Conservation (phyloP, 2,113 vertebrate species). For the Sciurus niger region DNA sequence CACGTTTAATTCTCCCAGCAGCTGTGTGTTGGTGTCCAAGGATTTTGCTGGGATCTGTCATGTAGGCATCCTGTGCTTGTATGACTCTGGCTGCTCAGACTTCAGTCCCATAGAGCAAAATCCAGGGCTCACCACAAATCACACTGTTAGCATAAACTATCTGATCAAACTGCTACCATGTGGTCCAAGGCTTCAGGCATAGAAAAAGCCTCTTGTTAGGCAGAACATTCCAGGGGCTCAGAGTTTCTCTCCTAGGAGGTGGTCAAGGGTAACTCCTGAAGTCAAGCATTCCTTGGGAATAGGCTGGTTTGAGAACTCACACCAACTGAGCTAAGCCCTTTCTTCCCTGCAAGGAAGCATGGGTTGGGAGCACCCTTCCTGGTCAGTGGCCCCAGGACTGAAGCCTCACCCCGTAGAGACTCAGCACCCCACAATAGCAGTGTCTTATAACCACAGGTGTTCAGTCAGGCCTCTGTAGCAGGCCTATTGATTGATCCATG, state of each 20-base stretch:
- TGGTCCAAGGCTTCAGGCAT: not conserved
- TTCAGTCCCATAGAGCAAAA: not conserved
- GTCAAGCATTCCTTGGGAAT: not conserved
- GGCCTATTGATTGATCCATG: too few species aligned
- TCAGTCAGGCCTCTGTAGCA: not conserved
- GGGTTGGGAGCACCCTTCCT: not conserved
- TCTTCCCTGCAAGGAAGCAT: not conserved
- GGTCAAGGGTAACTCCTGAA: not conserved
- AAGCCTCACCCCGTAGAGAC: not conserved
- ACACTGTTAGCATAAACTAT: not conserved
- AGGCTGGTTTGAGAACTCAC: not conserved
- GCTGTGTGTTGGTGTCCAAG: not conserved
- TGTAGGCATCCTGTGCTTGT: not conserved
- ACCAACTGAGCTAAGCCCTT: not conserved
- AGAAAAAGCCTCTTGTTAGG: not conserved
- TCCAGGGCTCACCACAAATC: not conserved
- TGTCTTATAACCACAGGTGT: not conserved
- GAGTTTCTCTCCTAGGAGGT: slow-evolving; percentile 7
- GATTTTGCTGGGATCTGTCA: not conserved
- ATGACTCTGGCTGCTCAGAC: not conserved
- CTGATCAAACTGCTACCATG: not conserved
- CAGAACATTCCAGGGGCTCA: not conserved
- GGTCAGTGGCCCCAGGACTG: not conserved
- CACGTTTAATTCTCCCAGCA: not conserved
- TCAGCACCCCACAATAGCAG: too few species aligned